Percentiles rank a stretch among this genome's conserved stretches.
Evolutionary conservation across 2,113 vertebrate genomes (phyloP).

Genomic region (Okapia johnstoni): DNA sequence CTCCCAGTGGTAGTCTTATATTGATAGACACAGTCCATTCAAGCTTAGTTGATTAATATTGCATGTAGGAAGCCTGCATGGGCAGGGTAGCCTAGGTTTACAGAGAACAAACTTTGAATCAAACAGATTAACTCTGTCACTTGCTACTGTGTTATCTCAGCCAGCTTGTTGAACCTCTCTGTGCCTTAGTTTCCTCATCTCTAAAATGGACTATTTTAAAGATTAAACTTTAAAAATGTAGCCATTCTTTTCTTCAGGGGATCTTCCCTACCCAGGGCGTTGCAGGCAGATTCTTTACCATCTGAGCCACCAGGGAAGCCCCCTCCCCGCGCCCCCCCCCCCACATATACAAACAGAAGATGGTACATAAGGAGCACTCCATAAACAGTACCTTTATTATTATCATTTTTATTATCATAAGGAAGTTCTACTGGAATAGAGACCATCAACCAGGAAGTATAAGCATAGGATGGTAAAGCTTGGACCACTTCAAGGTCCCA

Average conservation of each 20-base stretch:
- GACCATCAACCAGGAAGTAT: neutral
- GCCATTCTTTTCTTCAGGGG: neutral
- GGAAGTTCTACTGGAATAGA: neutral
- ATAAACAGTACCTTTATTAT: neutral
- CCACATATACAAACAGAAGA: neutral
- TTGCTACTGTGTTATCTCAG: neutral
- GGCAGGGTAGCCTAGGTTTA: neutral
- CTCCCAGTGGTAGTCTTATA: neutral
- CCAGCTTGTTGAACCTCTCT: neutral
- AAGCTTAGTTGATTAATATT: neutral
- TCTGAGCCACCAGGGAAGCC: neutral
- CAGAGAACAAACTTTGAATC: neutral
- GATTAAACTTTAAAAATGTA: neutral
- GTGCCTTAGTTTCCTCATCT: neutral
- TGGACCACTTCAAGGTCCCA: neutral
- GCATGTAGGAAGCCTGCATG: neutral
- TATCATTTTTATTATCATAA: neutral
- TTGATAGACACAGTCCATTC: neutral
- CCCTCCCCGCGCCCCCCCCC: accelerated
- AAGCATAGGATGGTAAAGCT: neutral
- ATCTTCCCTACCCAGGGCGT: neutral
- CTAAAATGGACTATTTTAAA: neutral
- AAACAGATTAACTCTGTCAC: neutral
- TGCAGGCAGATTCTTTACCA: neutral
- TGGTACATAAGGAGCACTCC: neutral